Conservation (phyloP, 2,797 vertebrate genomes). For the Echiichthys vipera region DNA sequence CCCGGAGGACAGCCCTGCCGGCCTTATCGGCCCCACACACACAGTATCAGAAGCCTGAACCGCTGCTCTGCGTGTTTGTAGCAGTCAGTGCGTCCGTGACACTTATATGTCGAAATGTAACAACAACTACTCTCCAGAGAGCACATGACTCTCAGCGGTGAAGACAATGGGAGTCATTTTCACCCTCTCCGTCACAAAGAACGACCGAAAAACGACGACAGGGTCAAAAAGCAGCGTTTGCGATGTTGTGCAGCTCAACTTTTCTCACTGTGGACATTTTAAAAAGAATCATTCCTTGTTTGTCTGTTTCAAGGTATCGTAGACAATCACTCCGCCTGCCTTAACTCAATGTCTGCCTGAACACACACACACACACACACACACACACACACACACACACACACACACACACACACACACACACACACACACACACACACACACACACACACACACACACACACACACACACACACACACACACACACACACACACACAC, state of each 20-base stretch:
- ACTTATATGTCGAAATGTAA: conserved; percentile 37
- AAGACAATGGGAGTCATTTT: conserved; percentile 19
- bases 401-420: conserved; percentile 18
- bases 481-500: conserved; percentile 27
- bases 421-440: conserved; percentile 31
- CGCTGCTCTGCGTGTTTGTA: conserved; percentile 13
- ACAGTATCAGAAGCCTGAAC: not conserved
- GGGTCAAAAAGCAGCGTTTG: conserved; percentile 27
- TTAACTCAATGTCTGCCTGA: conserved; percentile 68
- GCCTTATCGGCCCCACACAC: not conserved
- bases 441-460: conserved; percentile 27
- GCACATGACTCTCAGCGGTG: conserved; percentile 16
- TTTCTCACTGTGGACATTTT: conserved; percentile 39
- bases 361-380: conserved; percentile 24
- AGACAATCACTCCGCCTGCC: conserved; percentile 80
- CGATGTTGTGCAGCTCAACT: conserved; percentile 54
- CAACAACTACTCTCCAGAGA: no score
- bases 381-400: conserved; percentile 20
- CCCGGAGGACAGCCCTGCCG: not conserved
- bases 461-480: conserved; percentile 17
- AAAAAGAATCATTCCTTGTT: conserved; percentile 31
- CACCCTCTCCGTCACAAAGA: conserved; percentile 2
- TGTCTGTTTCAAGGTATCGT: conserved; percentile 47
- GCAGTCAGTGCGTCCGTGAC: conserved; percentile 24
- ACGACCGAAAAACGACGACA: conserved; percentile 3